Conservation (phyloP, 1,140 invertebrate species). For the Lordiphosa clarofinis region DNA sequence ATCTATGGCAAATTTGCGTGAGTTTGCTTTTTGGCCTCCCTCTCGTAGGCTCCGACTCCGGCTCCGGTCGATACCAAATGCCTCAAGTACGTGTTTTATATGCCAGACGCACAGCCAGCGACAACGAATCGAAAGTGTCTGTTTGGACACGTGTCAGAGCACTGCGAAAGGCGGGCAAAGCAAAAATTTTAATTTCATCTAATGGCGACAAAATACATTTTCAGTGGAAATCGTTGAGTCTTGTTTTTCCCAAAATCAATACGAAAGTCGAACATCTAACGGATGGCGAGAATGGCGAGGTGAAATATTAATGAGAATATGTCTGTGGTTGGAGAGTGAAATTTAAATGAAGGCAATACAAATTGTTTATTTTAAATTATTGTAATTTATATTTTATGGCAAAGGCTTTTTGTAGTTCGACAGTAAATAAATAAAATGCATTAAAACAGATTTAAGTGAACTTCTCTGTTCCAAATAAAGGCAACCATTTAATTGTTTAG, state of each 20-base stretch:
- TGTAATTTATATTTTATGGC: too few relatives aligned
- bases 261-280: background rate
- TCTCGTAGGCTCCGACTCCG: constrained; percentile 33
- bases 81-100: constrained; percentile 66
- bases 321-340: too few relatives aligned
- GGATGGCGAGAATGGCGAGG: too few relatives aligned
- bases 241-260: constrained; percentile 21
- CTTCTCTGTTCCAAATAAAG: too few relatives aligned
- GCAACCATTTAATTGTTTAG: too few relatives aligned
- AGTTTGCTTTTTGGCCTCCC: constrained; percentile 17
- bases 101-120: constrained; percentile 38
- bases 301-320: too few relatives aligned
- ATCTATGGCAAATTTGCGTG: constrained; percentile 69
- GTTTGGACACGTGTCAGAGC: constrained; percentile 31
- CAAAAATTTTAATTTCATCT: constrained; percentile 33
- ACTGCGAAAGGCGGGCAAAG: constrained; percentile 14
- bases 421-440: too few relatives aligned
- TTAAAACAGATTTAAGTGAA: too few relatives aligned
- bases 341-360: too few relatives aligned
- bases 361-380: too few relatives aligned
- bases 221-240: constrained; percentile 37
- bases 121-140: constrained; percentile 27
- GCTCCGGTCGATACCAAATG: too few relatives aligned
- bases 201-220: constrained; percentile 20
- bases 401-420: too few relatives aligned